Percentiles rank a stretch among this genome's conserved stretches.
These are phyloP conservation scores for Esox lucius DNA, from an alignment of 2,797 vertebrate species.

Conservation along the genomic window DNA sequence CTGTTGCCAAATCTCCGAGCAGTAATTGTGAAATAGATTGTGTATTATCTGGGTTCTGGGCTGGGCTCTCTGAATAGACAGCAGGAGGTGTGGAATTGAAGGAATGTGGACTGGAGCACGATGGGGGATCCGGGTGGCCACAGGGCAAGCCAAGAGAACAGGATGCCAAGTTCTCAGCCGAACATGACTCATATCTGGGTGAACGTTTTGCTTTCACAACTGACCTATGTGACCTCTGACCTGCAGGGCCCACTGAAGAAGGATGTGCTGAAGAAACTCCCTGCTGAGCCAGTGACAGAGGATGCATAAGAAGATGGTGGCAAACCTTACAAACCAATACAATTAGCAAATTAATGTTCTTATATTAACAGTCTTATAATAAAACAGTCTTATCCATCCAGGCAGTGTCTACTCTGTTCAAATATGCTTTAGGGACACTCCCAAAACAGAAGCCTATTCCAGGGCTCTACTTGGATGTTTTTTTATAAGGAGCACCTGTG, in stretches of 20 bases:
- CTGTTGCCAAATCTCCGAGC: no score
- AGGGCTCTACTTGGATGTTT: no score
- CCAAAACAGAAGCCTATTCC: not conserved
- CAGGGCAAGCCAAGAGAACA: not conserved
- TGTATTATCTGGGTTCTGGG: not conserved
- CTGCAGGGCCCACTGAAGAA: constrained; percentile 91
- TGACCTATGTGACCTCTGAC: constrained; percentile 18
- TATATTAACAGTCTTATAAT: constrained; percentile 24
- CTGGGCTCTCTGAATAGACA: no score
- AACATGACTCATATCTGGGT: not conserved
- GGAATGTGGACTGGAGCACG: not conserved
- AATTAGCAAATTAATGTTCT: not conserved
- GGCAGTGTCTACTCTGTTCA: not conserved
- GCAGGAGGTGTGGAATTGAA: not conserved
- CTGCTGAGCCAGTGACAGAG: constrained; percentile 63
- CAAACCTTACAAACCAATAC: constrained; percentile 4
- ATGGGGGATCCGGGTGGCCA: not conserved
- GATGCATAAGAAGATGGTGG: constrained; percentile 49
- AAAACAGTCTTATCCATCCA: constrained; percentile 21
- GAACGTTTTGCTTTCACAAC: constrained; percentile 14
- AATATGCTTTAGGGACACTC: not conserved
- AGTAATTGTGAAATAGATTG: not conserved
- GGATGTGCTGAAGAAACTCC: constrained; percentile 74
- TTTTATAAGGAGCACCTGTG: no score
- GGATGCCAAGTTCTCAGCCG: not conserved